These are phyloP conservation scores for Nipponia nippon DNA, from an alignment of 2,113 vertebrate species.

Conservation along the genomic window DNA sequence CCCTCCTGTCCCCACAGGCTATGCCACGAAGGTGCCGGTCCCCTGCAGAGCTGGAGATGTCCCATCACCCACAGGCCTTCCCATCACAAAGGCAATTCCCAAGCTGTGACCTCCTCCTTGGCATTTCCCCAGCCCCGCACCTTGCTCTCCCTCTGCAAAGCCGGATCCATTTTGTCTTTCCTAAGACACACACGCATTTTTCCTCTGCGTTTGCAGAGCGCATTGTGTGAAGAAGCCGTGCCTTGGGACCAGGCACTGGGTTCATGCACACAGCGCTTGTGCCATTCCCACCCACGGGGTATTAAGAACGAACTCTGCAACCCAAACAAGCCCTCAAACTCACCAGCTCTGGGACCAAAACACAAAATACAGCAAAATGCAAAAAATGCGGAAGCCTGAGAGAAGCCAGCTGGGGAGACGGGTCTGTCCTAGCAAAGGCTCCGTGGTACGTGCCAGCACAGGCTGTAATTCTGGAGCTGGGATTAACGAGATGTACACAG, in stretches of 20 bases:
- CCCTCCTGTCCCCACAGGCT: not conserved
- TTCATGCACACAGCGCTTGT: not conserved
- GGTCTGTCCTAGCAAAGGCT: not conserved
- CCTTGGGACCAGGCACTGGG: not conserved
- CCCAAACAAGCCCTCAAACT: rapidly evolving
- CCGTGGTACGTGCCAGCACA: rapidly evolving
- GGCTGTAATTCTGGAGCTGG: not conserved
- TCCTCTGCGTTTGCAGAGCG: not conserved
- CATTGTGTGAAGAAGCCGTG: rapidly evolving
- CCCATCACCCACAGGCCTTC: not conserved
- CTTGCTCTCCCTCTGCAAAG: not conserved
- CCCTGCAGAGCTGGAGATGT: not conserved
- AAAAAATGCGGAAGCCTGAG: not conserved
- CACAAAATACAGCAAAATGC: not conserved
- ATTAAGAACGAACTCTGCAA: not conserved
- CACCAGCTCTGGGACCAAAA: not conserved
- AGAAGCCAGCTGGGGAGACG: not conserved
- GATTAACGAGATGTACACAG: not conserved
- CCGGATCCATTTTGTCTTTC: rapidly evolving
- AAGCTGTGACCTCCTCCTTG: not conserved
- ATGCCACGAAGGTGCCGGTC: rapidly evolving
- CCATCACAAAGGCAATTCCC: not conserved
- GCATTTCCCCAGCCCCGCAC: not conserved
- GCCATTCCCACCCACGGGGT: not conserved
- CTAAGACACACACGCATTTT: not conserved